A percentile compares a stretch with the other conserved stretches of the same genome.
Conservation (phyloP, 2,888 invertebrate genomes). For the Conchocele bisecta region DNA sequence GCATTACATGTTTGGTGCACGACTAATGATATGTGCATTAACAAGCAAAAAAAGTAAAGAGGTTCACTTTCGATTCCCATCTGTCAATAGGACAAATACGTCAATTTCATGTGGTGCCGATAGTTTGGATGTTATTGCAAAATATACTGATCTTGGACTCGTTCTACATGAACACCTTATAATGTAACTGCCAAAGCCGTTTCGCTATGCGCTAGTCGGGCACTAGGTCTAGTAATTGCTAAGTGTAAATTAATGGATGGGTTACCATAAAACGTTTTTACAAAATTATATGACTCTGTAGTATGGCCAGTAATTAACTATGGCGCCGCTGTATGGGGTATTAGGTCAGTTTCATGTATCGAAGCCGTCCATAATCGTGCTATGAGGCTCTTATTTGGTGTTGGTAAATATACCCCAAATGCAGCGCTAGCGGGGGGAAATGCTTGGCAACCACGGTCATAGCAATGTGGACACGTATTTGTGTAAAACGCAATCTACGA, state of each 20-base stretch:
- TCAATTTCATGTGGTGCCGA: conserved; percentile 14
- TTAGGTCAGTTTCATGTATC: too few relatives aligned
- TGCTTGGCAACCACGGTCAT: too few relatives aligned
- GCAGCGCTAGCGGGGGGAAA: too few relatives aligned
- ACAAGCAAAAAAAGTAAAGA: conserved; percentile 27
- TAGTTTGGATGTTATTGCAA: conserved; percentile 5
- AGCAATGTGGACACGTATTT: too few relatives aligned
- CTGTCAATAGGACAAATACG: not conserved
- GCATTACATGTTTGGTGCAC: conserved; percentile 26
- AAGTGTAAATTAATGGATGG: not conserved
- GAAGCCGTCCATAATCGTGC: too few relatives aligned
- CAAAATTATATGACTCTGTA: too few relatives aligned
- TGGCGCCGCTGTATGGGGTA: too few relatives aligned
- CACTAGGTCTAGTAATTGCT: conserved; percentile 9
- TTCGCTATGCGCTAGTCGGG: conserved; percentile 8
- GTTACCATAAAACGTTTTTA: conserved; percentile 12
- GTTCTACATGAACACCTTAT: conserved; percentile 12
- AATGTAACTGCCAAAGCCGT: conserved; percentile 16
- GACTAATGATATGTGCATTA: conserved; percentile 9
- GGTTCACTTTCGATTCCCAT: conserved; percentile 21
- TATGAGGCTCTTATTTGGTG: too few relatives aligned
- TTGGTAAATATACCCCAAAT: too few relatives aligned
- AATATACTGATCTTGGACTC: conserved; percentile 26
- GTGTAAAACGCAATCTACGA: too few relatives aligned
- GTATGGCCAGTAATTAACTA: too few relatives aligned